A percentile compares a stretch with the other conserved stretches of the same genome.
Evolutionary conservation across 2,113 vertebrate genomes (phyloP).

Genomic region (Apteryx owenii): DNA sequence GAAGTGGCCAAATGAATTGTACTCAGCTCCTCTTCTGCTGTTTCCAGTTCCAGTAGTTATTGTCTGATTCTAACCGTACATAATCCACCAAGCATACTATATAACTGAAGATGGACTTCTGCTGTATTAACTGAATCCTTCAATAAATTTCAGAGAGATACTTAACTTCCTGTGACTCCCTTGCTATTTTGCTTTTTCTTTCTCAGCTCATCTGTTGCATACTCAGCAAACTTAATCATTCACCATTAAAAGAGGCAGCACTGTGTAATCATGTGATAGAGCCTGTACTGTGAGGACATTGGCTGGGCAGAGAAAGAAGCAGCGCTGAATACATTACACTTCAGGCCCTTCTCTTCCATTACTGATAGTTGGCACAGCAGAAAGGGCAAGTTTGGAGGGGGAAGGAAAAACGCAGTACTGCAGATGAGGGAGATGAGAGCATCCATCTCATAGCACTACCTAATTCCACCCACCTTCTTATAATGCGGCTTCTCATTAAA

Average conservation of each 20-base stretch:
- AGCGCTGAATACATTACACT: background rate
- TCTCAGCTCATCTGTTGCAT: background rate
- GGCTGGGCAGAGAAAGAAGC: background rate
- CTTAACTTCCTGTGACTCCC: background rate
- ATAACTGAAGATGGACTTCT: background rate
- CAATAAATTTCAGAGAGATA: background rate
- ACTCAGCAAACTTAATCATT: background rate
- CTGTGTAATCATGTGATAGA: background rate
- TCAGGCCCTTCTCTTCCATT: background rate
- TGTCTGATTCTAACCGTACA: background rate
- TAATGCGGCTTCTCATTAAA: background rate
- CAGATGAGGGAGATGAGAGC: background rate
- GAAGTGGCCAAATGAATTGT: background rate
- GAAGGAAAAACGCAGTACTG: background rate
- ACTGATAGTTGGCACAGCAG: background rate
- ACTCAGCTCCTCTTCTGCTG: background rate
- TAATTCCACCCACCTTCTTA: background rate
- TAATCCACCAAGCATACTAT: background rate
- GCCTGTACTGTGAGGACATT: rapidly evolving
- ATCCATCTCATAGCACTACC: background rate
- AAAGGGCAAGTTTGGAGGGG: background rate
- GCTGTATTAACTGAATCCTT: background rate
- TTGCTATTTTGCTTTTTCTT: background rate
- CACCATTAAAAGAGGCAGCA: background rate
- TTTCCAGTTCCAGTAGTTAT: background rate